A percentile compares a stretch with the other conserved stretches of the same genome.
phyloP scores from a whole-genome alignment of 2,888 invertebrate species.

The Papilio protenor region DNA sequence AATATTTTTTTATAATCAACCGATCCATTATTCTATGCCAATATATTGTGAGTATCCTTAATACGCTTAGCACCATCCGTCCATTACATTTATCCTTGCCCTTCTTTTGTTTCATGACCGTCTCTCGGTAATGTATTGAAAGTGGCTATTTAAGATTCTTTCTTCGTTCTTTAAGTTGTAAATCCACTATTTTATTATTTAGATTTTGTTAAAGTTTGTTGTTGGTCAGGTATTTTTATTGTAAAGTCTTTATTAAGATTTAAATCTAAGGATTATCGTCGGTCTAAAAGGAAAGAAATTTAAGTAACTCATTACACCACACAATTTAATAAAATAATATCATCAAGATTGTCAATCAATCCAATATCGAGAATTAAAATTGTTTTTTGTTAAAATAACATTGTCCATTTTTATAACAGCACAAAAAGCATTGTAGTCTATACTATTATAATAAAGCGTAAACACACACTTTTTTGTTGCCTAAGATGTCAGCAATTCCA shows the following conservation, averaged over 20 bases:
- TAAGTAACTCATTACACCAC: too few species aligned
- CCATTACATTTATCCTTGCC: conserved; percentile 34
- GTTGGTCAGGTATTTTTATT: not conserved
- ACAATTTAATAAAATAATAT: too few species aligned
- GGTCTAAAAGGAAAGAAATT: too few species aligned
- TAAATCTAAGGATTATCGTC: too few species aligned
- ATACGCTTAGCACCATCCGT: conserved; percentile 27
- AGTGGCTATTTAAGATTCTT: conserved; percentile 7
- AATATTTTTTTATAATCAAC: not conserved
- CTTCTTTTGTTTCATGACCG: conserved; percentile 33
- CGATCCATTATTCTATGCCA: conserved; percentile 22
- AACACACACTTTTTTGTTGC: too few species aligned
- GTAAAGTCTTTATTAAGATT: not conserved
- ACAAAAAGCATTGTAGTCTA: too few species aligned
- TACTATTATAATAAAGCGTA: too few species aligned
- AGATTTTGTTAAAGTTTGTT: not conserved
- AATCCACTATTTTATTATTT: not conserved
- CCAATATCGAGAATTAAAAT: too few species aligned
- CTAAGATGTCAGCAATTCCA: too few species aligned
- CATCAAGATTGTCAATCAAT: too few species aligned
- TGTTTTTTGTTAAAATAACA: too few species aligned
- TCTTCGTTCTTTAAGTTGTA: conserved; percentile 14
- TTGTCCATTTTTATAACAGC: too few species aligned
- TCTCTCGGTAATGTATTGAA: conserved; percentile 29
- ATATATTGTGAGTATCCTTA: conserved; percentile 21